A percentile compares a stretch with the other conserved stretches of the same genome.
Conservation (phyloP, 2,797 vertebrate genomes). For the Bradypus variegatus region DNA sequence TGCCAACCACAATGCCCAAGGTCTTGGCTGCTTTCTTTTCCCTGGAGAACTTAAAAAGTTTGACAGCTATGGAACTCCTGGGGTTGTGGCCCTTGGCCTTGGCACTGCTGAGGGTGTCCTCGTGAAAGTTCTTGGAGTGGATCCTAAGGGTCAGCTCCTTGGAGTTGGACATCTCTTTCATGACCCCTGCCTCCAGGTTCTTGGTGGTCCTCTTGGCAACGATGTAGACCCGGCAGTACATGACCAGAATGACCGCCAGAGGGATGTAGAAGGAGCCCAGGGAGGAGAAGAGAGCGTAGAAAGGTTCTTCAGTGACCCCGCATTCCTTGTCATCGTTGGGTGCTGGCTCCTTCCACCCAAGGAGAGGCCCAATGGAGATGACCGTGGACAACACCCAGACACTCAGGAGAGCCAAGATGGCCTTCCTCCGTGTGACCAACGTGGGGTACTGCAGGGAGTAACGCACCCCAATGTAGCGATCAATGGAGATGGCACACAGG, state of each 20-base stretch:
- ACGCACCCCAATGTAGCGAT: conserved; percentile 95
- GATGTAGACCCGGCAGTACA: conserved; percentile 96
- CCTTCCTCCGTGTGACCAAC: conserved; percentile 90
- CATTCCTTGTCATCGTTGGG: conserved; percentile 90
- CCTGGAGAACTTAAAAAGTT: conserved; percentile 91
- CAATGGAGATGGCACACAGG: conserved; percentile 96
- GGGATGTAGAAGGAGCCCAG: conserved; percentile 97
- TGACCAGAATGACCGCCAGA: conserved; percentile 89
- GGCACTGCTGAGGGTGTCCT: conserved; percentile 76
- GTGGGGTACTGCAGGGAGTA: conserved; percentile 94
- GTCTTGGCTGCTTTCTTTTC: conserved; percentile 97
- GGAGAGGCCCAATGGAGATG: conserved; percentile 94
- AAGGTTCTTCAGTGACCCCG: conserved; percentile 93
- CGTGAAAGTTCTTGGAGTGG: conserved; percentile 86
- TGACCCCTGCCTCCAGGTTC: conserved; percentile 94
- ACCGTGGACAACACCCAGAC: conserved; percentile 93
- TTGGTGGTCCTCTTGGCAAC: conserved; percentile 96
- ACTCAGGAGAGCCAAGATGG: conserved; percentile 86
- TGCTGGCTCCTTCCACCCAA: conserved; percentile 96
- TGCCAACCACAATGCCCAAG: conserved; percentile 91
- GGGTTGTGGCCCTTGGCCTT: conserved; percentile 83
- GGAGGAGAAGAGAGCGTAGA: conserved; percentile 96
- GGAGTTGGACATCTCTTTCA: conserved; percentile 93
- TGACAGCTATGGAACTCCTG: conserved; percentile 89
- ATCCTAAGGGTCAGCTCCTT: conserved; percentile 93